Base-by-base conservation (phyloP, 2,888 invertebrate species). In the Amphimallon solstitiale region DNA sequence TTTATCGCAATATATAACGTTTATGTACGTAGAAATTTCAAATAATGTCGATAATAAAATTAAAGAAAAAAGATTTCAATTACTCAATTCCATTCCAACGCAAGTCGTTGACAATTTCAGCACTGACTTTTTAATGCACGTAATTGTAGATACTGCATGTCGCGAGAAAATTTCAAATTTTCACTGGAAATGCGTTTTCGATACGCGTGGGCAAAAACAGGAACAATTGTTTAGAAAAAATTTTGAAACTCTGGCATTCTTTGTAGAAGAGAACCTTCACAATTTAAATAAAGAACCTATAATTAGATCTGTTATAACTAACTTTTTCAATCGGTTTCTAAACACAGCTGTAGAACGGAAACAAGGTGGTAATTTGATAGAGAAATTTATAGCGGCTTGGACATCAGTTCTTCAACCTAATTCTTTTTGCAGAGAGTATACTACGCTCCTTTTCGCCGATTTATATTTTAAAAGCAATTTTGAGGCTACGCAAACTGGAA, bases 131-230 rank as follows among this genome's bases (percentile, higher is more conserved):
- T 17, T 60, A 17, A 45, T 14, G 29, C 19, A 14, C 1, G 15
- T 51, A 3, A 51, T 51, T 2, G 7, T 9, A 35, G 15, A 34
- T 34, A 51, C 49, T 1, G 49, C 51, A 9, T 34, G 7, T 51
- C 14, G 29, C 1, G 15, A 51, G 3, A 15, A 15, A 10, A 34
- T 14, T 6, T 14, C 4, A 1, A 34, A 29, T 34, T 51, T 51
- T 15, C 51, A 51, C 9, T 51, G 51, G 51, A 51, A 51, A 15
- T 51, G 34, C 10, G 15, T 34, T 14, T 51, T 51, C 5, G 15
- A 6, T 9, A 5, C 14, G 9, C 12, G 34, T 4, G 15, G 3
- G 34, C 6, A 9, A 10, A 10, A 51, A 2, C 51, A 35, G n/a
- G 34, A 51, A 6, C 14, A 51, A 51, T 51, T 51, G 14, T 14